These are phyloP conservation scores for Drosophila nigrodunni DNA, from an alignment of 1,140 invertebrate species.

Conservation along the genomic window DNA sequence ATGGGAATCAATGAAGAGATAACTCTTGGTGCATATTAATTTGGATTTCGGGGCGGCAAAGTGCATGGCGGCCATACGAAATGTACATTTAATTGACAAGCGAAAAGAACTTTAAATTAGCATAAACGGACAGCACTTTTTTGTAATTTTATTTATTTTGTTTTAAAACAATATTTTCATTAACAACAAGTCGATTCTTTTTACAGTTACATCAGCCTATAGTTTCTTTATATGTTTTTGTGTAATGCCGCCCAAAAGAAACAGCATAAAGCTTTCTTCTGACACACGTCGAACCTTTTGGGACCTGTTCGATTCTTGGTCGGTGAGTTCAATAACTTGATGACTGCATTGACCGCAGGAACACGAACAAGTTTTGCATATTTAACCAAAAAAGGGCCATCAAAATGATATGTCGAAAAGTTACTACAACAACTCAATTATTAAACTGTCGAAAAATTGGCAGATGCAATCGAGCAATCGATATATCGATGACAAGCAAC, in stretches of 20 bases:
- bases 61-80: slow-evolving; percentile 79
- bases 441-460: slow-evolving; percentile 60
- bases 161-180: slow-evolving; percentile 72
- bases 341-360: slow-evolving; percentile 61
- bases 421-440: slow-evolving; percentile 73
- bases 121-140: slow-evolving; percentile 64
- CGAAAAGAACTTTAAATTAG: slow-evolving; percentile 51
- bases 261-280: slow-evolving; percentile 57
- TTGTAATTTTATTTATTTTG: slow-evolving; percentile 31
- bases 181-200: slow-evolving; percentile 55
- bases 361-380: slow-evolving; percentile 76
- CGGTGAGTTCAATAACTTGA: slow-evolving; percentile 74
- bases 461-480: slow-evolving; percentile 53
- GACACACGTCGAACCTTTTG: slow-evolving; percentile 58
- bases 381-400: slow-evolving; percentile 57
- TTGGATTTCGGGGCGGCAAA: slow-evolving; percentile 49
- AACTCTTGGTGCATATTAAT: slow-evolving; percentile 79
- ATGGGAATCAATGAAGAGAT: slow-evolving; percentile 38
- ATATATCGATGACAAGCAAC: slow-evolving; percentile 24
- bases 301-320: slow-evolving; percentile 49
- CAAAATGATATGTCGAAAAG: slow-evolving; percentile 65
- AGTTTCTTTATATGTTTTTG: slow-evolving; percentile 27
- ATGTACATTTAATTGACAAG: slow-evolving; percentile 79
- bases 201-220: slow-evolving; percentile 67
- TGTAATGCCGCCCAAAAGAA: slow-evolving; percentile 35